phyloP scores from a whole-genome alignment of 2,113 vertebrate species.

The Rhynchomys soricoides region DNA sequence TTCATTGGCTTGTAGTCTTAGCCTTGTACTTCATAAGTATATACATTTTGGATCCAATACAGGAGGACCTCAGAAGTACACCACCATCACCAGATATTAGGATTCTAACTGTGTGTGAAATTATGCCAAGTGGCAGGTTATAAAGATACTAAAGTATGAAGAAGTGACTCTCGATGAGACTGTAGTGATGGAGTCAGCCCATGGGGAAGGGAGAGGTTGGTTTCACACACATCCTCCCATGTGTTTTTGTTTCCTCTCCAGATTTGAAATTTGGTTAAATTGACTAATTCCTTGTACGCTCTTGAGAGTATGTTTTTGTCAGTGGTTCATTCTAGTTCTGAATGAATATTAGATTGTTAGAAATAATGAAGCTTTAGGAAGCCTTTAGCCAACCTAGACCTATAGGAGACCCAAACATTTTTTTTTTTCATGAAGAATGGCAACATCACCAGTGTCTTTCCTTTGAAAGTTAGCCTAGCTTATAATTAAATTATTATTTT shows the following conservation, averaged over 20 bases:
- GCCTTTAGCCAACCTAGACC: neutral
- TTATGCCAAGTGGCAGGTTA: neutral
- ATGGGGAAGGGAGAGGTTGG: neutral
- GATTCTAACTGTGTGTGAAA: slow-evolving; percentile 30
- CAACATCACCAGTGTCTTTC: neutral
- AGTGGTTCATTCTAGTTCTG: slow-evolving; percentile 11
- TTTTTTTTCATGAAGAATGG: neutral
- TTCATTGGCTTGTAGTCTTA: slow-evolving; percentile 33
- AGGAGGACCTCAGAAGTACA: neutral
- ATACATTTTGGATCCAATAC: neutral
- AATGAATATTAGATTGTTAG: neutral
- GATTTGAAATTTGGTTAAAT: neutral
- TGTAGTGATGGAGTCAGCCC: neutral
- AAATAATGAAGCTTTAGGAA: slow-evolving; percentile 37
- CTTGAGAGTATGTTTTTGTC: slow-evolving; percentile 13
- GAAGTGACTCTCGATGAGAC: slow-evolving; percentile 3
- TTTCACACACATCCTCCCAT: neutral
- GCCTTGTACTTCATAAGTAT: neutral
- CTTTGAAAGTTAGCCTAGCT: slow-evolving; percentile 48
- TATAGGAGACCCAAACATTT: neutral
- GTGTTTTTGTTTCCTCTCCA: neutral
- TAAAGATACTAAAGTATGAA: neutral
- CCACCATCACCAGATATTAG: slow-evolving; percentile 31
- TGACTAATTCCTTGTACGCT: slow-evolving; percentile 28
- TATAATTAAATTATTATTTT: slow-evolving; percentile 55